These are phyloP conservation scores for Acronicta aceris DNA, from an alignment of 2,888 invertebrate genomes.

Conservation along the genomic window DNA sequence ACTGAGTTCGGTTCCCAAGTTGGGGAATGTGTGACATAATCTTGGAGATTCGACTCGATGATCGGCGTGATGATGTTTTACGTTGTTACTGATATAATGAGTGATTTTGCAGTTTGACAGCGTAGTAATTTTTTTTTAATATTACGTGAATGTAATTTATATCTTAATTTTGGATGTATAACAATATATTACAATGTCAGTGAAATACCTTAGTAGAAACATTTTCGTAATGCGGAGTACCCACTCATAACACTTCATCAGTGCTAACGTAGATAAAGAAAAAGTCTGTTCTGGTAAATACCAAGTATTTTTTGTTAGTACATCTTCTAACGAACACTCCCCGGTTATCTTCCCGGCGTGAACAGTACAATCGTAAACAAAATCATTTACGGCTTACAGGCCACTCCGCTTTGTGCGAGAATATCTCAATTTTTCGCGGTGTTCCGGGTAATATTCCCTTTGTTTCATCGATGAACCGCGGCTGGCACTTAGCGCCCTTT, in stretches of 20 bases:
- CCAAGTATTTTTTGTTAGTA: neutral
- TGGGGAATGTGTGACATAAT: too few species aligned
- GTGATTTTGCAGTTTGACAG: slow-evolving; percentile 18
- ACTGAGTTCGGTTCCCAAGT: too few species aligned
- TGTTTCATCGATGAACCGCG: slow-evolving; percentile 74
- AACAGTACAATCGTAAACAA: slow-evolving; percentile 56
- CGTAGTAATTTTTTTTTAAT: slow-evolving; percentile 9
- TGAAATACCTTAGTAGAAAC: neutral
- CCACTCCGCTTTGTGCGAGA: slow-evolving; percentile 51
- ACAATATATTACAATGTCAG: too few species aligned
- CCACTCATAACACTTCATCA: neutral
- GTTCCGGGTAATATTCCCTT: slow-evolving; percentile 65
- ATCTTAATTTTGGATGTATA: neutral
- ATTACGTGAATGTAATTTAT: slow-evolving; percentile 7
- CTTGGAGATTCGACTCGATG: too few species aligned
- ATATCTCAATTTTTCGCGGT: slow-evolving; percentile 62
- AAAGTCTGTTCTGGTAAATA: neutral
- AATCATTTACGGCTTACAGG: slow-evolving; percentile 56
- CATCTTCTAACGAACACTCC: slow-evolving; percentile 37
- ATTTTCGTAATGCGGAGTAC: neutral
- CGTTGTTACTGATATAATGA: slow-evolving; percentile 33
- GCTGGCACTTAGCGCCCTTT: slow-evolving; percentile 78
- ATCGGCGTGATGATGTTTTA: neutral
- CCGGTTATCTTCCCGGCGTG: slow-evolving; percentile 28
- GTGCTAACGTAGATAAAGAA: neutral